Conservation (phyloP, 2,888 invertebrate genomes). For the Rosalia funebris region DNA sequence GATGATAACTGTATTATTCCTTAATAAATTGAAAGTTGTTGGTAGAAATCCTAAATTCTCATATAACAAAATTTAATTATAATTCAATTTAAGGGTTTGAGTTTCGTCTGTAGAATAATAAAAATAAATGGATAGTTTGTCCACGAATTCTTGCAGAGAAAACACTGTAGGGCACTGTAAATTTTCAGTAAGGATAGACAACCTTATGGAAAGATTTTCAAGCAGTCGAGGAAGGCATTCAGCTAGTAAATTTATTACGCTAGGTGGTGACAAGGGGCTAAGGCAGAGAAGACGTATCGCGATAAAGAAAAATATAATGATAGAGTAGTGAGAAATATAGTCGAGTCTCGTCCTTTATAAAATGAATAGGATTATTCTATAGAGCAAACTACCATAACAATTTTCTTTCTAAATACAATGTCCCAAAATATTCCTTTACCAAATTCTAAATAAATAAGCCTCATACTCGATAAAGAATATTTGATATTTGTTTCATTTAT, state of each 20-base stretch:
- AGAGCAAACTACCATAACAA: conserved; percentile 20
- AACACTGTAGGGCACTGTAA: conserved; percentile 32
- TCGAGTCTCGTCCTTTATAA: conserved; percentile 42
- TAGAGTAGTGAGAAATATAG: conserved; percentile 49
- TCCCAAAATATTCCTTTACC: conserved; percentile 11
- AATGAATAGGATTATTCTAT: conserved; percentile 49
- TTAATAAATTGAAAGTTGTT: too few relatives aligned
- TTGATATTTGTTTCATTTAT: too few relatives aligned
- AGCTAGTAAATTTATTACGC: conserved; percentile 63
- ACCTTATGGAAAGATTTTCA: conserved; percentile 36
- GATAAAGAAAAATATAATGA: conserved; percentile 62
- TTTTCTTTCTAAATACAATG: conserved; percentile 22
- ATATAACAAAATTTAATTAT: too few relatives aligned
- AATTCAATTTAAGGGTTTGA: too few relatives aligned
- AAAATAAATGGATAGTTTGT: too few relatives aligned
- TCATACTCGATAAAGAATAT: too few relatives aligned
- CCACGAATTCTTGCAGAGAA: too few relatives aligned
- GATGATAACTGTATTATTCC: too few relatives aligned
- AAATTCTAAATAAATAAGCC: too few relatives aligned
- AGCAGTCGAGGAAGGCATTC: conserved; percentile 53
- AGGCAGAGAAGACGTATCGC: conserved; percentile 62
- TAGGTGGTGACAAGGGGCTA: conserved; percentile 63
- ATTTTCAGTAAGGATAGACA: conserved; percentile 29
- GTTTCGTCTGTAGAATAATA: too few relatives aligned
- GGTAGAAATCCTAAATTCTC: too few relatives aligned